These are phyloP conservation scores for Spilosoma lubricipeda DNA, from an alignment of 2,888 invertebrate genomes.

Conservation along the genomic window DNA sequence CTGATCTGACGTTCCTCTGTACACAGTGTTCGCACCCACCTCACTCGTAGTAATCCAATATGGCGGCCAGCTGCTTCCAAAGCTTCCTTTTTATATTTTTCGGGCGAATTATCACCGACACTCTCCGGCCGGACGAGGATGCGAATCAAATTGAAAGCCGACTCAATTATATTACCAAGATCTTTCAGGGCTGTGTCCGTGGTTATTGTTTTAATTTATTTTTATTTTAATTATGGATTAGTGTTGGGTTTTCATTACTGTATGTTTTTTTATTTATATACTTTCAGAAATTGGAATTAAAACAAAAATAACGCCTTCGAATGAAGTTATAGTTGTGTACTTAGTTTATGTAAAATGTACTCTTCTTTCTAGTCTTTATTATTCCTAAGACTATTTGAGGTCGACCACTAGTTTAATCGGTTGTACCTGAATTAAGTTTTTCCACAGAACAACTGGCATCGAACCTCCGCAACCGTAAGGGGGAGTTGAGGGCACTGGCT, in stretches of 20 bases:
- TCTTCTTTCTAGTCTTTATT: too few relatives aligned
- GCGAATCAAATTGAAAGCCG: conserved; percentile 86
- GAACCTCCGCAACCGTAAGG: too few relatives aligned
- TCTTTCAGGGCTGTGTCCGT: conserved; percentile 70
- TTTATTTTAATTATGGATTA: neutral
- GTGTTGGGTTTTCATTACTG: neutral
- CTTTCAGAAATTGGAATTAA: neutral
- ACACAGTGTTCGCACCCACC: conserved; percentile 45
- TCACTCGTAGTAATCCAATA: conserved; percentile 79
- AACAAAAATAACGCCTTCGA: neutral
- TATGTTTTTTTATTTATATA: neutral
- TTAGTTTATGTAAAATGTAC: neutral
- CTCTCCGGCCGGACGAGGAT: conserved; percentile 78
- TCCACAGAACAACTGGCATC: too few relatives aligned
- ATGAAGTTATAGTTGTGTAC: neutral
- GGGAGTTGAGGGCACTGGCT: too few relatives aligned
- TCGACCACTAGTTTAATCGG: too few relatives aligned
- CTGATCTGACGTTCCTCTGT: conserved; percentile 22
- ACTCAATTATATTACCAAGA: conserved; percentile 83
- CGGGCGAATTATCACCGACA: conserved; percentile 85
- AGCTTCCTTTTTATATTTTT: conserved; percentile 84
- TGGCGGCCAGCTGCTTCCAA: conserved; percentile 77
- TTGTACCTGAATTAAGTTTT: too few relatives aligned
- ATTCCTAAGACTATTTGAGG: too few relatives aligned
- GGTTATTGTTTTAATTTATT: conserved; percentile 14